Evolutionary conservation across 2,797 vertebrate species (phyloP), one percentile per base, ranked within the genome.

Genomic region (Neosalanx taihuensis): DNA sequence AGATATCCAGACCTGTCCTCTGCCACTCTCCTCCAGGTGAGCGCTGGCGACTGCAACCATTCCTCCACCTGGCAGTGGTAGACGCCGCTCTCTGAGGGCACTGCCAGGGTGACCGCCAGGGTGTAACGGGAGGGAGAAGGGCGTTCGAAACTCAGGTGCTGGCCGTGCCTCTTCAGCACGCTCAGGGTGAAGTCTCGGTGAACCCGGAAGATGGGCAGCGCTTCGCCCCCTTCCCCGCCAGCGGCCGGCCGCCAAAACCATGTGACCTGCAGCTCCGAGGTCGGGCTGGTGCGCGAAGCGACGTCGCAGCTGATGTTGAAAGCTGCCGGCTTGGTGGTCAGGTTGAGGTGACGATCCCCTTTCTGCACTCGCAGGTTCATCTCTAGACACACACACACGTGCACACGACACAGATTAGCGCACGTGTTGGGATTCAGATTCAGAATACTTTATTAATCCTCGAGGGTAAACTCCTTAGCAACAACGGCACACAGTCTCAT

Each of bases 41-140:
- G 69, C 1, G 82, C 71, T 9, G 79, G 65, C 63, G 91, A 86
- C 46, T 76, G 85, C 26, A 93, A 73, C 95, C 94, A 95, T 72
- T 98, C 95, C 15, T 93, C 89, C 29, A 94, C 92, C 2, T 82
- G 72, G 66, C 96, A 97, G 84, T 78, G 89, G 75, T 95, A 97
- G 2, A 2, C n/a, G 9, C 95, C 95, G n/a, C 59, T 58, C 4
- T 95, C 88, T 0, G 62, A 1, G 0, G 64, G 63, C 1, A 3
- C 13, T 1, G 80, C 73, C 0, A 64, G 75, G 0, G 53, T 12
- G 3, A 92, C 46, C 0, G 79, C 86, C 0, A 92, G 85, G 66
- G 4, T 84, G 70, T 86, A 93, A 0, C 51, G 64, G 9, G 41
- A 76, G 35, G 73, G 59, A 6, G 35, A 20, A 7, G 90, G 85